phyloP scores from a whole-genome alignment of 2,797 vertebrate genomes.

The Diceros bicornis region DNA sequence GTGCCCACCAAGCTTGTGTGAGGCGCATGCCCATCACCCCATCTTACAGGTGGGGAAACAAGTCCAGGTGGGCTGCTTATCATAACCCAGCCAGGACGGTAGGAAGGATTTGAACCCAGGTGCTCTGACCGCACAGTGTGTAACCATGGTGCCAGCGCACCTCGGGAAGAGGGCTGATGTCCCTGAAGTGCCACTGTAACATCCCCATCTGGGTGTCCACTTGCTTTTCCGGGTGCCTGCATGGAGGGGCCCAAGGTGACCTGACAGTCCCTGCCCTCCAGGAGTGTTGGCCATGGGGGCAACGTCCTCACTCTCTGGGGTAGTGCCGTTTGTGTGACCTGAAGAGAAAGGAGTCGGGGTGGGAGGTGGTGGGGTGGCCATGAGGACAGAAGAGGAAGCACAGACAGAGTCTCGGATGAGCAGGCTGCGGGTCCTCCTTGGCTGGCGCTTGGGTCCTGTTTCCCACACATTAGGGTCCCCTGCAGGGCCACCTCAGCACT shows the following conservation, averaged over 20 bases:
- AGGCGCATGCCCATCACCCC: rapidly evolving
- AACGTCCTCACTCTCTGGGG: rapidly evolving
- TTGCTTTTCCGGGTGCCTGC: no score
- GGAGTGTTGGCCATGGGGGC: not conserved
- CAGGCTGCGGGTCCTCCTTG: not conserved
- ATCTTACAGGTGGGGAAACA: not conserved
- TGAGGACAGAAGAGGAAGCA: no score
- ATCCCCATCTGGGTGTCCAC: no score
- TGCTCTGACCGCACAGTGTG: no score
- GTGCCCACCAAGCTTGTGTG: rapidly evolving
- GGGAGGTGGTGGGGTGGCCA: not conserved
- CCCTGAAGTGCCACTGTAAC: no score
- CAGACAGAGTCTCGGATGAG: no score
- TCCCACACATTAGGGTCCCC: rapidly evolving
- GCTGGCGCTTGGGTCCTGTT: rapidly evolving
- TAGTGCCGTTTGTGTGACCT: rapidly evolving
- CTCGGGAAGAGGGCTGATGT: rapidly evolving
- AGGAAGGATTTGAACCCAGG: not conserved
- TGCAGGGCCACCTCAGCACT: rapidly evolving
- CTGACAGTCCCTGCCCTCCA: not conserved
- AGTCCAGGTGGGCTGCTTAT: rapidly evolving
- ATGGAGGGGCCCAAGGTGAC: not conserved
- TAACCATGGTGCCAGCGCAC: not conserved
- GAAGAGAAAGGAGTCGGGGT: not conserved
- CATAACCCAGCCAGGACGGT: no score